Evolutionary conservation across 2,888 invertebrate species (phyloP).

Genomic region (Linnaemya tessellans): DNA sequence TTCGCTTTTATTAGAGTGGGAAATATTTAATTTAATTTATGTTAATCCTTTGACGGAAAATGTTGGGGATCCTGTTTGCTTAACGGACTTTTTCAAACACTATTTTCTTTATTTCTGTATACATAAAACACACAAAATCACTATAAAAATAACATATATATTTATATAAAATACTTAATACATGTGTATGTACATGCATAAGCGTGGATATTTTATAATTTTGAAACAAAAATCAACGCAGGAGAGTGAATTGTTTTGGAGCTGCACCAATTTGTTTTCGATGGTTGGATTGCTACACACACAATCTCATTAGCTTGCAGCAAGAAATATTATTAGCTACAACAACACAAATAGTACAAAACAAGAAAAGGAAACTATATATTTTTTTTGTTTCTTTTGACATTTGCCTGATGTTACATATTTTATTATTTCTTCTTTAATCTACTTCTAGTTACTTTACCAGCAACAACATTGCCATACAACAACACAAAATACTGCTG

Average conservation of each 20-base stretch:
- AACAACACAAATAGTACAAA: constrained; percentile 19
- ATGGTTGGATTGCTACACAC: constrained; percentile 11
- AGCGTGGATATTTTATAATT: constrained; percentile 16
- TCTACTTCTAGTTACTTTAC: constrained; percentile 59
- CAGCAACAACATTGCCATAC: constrained; percentile 39
- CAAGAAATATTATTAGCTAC: constrained; percentile 40
- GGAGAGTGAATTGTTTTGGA: constrained; percentile 10
- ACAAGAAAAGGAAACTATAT: constrained; percentile 36
- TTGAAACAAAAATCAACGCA: constrained; percentile 43
- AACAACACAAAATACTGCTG: constrained; percentile 27
- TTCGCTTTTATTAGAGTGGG: neutral
- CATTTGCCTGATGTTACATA: constrained; percentile 58
- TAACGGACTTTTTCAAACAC: constrained; percentile 14
- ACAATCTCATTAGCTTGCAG: neutral
- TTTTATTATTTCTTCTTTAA: constrained; percentile 51
- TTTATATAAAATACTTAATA: no score
- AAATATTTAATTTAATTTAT: neutral
- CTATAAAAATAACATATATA: neutral
- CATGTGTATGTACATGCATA: no score
- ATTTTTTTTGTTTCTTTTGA: constrained; percentile 53
- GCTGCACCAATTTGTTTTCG: neutral
- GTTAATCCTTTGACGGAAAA: constrained; percentile 10
- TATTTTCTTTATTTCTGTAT: constrained; percentile 15
- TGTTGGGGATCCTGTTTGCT: constrained; percentile 19
- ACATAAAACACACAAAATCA: constrained; percentile 18